Conservation (phyloP, 2,797 vertebrate species). For the Dermochelys coriacea region DNA sequence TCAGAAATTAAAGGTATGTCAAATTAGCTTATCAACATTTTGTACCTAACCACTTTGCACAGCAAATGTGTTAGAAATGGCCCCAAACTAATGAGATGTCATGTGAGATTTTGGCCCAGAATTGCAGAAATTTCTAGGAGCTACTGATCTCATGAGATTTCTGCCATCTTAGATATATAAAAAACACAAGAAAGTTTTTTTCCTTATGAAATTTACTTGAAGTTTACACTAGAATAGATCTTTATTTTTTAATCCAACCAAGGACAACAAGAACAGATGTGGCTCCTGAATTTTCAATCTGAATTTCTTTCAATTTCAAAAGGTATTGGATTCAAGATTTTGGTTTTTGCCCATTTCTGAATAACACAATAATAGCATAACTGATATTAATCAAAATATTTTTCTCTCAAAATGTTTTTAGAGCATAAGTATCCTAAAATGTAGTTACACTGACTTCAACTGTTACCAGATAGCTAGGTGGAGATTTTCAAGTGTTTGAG, state of each 20-base stretch:
- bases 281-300: neutral
- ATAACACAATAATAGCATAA: rapidly evolving
- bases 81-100: neutral
- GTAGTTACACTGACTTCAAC: neutral
- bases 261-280: neutral
- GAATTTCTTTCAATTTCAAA: neutral
- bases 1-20: neutral
- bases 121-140: neutral
- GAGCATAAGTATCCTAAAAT: rapidly evolving
- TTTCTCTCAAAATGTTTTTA: neutral
- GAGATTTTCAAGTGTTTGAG: neutral
- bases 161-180: neutral
- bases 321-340: neutral
- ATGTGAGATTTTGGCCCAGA: neutral
- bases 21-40: neutral
- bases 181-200: no score
- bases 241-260: neutral
- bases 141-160: neutral
- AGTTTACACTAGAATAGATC: no score
- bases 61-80: neutral
- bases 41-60: neutral
- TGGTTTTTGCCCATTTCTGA: neutral
- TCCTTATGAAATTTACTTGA: no score
- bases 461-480: neutral
- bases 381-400: neutral